Base-by-base conservation (phyloP, 2,113 vertebrate genomes). In the Heterocephalus glaber region DNA sequence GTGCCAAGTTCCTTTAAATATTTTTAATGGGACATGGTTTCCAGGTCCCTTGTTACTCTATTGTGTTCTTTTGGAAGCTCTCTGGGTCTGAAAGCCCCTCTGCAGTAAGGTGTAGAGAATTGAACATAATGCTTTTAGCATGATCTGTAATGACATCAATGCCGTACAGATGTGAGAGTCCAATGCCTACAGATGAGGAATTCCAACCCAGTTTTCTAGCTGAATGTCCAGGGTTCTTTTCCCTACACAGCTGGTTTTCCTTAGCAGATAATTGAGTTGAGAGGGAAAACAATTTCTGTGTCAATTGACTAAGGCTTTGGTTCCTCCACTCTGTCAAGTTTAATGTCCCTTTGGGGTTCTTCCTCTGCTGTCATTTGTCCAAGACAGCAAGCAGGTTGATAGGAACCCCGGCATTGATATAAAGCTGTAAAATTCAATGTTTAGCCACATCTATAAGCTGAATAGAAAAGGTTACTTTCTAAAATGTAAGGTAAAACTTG, bases 401-500 rank as follows among this genome's bases (percentile, higher is more conserved):
- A 41, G 47, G 52, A 88, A 8, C 16, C 24, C 72, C 13, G 22
- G 49, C 41, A 22, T 24, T 26, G 38, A 8, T 60, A 14, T 44
- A 38, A 79, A 68, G 63, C 49, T 79, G 47, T 74, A n/a, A 94
- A 91, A 89, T 63, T 16, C 19, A 83, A 26, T 79, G 76, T 60
- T 77, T 16, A 30, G 58, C 80, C 33, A 70, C 38, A 56, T 82
- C 28, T 68, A 49, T 63, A 74, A 77, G 35, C 38, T 68, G 54
- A 90, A 28, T 10, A 88, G 49, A 94, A 72, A 94, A 70, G 47
- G 6, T 47, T 22, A 68, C 35, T 65, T 80, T 92, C 80, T 86
- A 65, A 80, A 90, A 86, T 49, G n/a, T 82, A 85, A 87, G 83
- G 10, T 49, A 92, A 84, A 84, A 41, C n/a, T 92, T 92, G 41